Conservation (phyloP, 2,888 invertebrate genomes). For the Xestoiulus laeticollis region DNA sequence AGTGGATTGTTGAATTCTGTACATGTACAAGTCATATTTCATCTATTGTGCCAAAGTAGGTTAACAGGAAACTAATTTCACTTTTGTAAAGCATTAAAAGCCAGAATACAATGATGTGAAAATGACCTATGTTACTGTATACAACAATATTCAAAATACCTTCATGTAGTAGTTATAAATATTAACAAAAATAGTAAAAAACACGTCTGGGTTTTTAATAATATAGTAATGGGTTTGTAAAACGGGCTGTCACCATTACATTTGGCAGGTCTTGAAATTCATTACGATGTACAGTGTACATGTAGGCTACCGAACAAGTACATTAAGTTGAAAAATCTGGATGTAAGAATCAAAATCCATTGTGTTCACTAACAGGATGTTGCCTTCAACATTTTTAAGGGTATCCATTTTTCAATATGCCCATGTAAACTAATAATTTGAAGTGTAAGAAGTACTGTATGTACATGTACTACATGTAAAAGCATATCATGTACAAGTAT, state of each 20-base stretch:
- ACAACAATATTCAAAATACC: neutral
- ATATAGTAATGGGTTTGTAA: neutral
- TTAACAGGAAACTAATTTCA: constrained; percentile 36
- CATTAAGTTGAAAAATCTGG: too few species aligned
- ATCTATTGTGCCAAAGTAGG: constrained; percentile 7
- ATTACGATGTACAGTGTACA: too few species aligned
- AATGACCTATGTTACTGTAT: neutral
- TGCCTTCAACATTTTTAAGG: too few species aligned
- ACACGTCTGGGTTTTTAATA: neutral
- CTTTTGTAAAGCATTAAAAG: neutral
- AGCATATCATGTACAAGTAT: too few species aligned
- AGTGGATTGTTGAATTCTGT: neutral
- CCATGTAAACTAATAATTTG: too few species aligned
- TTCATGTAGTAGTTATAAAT: neutral
- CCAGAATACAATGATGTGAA: neutral
- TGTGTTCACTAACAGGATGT: too few species aligned
- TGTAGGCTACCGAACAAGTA: too few species aligned
- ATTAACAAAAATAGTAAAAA: neutral
- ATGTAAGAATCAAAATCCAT: too few species aligned
- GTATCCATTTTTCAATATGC: too few species aligned
- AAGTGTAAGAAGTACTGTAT: too few species aligned
- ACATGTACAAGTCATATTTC: neutral
- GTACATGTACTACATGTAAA: too few species aligned
- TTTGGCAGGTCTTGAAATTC: neutral
- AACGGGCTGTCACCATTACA: neutral